Evolutionary conservation across 2,113 vertebrate species (phyloP).

Genomic region (Dipodomys spectabilis): DNA sequence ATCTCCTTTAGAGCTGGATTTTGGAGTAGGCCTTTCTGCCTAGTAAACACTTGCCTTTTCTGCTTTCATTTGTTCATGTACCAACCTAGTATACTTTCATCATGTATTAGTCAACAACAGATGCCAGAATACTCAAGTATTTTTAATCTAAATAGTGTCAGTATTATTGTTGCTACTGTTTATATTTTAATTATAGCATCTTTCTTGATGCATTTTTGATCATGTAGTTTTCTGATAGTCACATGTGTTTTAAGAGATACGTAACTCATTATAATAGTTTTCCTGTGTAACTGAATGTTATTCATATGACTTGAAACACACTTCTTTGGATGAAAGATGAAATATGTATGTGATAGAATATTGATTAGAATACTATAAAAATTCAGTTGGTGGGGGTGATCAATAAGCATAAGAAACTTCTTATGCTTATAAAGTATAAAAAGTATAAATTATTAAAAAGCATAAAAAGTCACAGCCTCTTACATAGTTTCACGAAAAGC

Average conservation of each 20-base stretch:
- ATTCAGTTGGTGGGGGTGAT: background rate
- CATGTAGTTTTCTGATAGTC: background rate
- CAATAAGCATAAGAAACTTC: background rate
- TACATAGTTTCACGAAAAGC: background rate
- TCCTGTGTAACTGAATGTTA: background rate
- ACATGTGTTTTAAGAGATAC: background rate
- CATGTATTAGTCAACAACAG: background rate
- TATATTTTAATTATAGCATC: no score
- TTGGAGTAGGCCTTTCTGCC: background rate
- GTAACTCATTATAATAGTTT: background rate
- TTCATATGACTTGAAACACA: background rate
- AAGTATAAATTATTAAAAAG: background rate
- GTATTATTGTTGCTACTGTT: fast-evolving
- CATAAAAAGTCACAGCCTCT: background rate
- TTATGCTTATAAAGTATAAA: background rate
- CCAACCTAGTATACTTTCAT: background rate
- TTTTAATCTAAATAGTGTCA: background rate
- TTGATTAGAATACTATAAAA: background rate
- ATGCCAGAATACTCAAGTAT: background rate
- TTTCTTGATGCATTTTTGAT: background rate
- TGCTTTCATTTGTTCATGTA: background rate
- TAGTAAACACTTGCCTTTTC: background rate
- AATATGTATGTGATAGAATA: background rate
- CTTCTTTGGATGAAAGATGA: background rate
- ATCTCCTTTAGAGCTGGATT: background rate